A percentile compares a stretch with the other conserved stretches of the same genome.
Conservation (phyloP, 2,113 vertebrate genomes). For the Syngnathus scovelli region DNA sequence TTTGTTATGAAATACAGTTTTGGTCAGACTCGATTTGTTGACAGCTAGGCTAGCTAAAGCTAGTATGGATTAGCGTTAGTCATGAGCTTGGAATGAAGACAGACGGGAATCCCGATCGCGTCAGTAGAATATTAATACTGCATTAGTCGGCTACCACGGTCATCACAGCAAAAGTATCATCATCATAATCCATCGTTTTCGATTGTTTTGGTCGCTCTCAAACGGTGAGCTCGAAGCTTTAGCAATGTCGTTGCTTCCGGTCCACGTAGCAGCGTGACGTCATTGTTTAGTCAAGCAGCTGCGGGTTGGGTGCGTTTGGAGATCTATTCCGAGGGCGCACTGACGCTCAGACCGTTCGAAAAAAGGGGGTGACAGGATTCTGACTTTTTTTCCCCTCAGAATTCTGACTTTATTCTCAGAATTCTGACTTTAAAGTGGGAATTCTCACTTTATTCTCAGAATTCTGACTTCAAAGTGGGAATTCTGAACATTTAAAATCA, state of each 20-base stretch:
- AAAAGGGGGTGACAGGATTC: too few species aligned
- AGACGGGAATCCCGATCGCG: slow-evolving; percentile 4
- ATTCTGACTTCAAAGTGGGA: too few species aligned
- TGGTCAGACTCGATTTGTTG: background rate
- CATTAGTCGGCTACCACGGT: background rate
- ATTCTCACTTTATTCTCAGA: too few species aligned
- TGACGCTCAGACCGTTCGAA: too few species aligned
- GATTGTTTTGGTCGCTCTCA: slow-evolving; percentile 65
- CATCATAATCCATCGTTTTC: slow-evolving; percentile 12
- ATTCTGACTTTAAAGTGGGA: too few species aligned
- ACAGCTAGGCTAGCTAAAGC: slow-evolving; percentile 24
- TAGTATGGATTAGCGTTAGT: background rate
- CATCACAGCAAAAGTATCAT: background rate
- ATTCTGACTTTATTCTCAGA: too few species aligned
- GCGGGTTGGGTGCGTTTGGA: too few species aligned
- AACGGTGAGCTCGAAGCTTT: slow-evolving; percentile 37
- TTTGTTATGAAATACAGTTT: background rate
- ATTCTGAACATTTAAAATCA: background rate
- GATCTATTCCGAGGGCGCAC: too few species aligned
- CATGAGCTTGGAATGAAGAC: slow-evolving; percentile 16
- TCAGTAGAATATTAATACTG: background rate
- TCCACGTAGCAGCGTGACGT: slow-evolving; percentile 69
- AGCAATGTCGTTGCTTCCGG: slow-evolving; percentile 60
- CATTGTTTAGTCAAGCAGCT: slow-evolving; percentile 7
- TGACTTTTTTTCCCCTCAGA: too few species aligned